Conservation (phyloP, 1,140 invertebrate species). For the Monomorium pharaonis region DNA sequence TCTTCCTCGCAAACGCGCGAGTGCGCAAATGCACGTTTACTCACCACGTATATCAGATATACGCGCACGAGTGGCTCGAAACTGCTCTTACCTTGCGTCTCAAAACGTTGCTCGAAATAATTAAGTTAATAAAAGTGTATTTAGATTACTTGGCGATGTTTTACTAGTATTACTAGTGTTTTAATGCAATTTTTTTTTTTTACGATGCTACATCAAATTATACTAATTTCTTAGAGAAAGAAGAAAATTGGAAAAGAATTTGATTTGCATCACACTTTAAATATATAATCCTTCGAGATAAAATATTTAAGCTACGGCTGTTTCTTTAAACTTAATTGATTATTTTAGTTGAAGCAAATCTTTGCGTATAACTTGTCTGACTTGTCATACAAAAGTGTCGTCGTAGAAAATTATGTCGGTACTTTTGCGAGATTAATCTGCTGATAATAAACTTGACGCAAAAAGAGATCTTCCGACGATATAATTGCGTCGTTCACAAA, state of each 20-base stretch:
- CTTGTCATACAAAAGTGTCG: constrained; percentile 12
- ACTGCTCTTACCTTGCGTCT: background rate
- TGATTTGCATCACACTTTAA: background rate
- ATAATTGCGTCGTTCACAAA: constrained; percentile 52
- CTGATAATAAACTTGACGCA: constrained; percentile 39
- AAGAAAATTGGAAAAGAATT: constrained; percentile 7
- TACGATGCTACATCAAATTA: background rate
- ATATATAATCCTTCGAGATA: background rate
- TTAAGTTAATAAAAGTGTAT: constrained; percentile 19
- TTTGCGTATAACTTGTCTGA: background rate
- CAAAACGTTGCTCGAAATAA: constrained; percentile 7
- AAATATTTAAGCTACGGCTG: background rate
- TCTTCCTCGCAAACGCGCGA: constrained; percentile 27
- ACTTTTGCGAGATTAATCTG: constrained; percentile 45
- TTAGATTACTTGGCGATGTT: background rate
- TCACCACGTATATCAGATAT: constrained; percentile 40
- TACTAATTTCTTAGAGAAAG: background rate
- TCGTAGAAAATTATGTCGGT: constrained; percentile 46
- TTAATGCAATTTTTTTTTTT: background rate
- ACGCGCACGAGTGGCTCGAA: background rate
- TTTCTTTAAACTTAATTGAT: background rate
- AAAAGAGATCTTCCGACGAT: constrained; percentile 25
- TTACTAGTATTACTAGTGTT: too few relatives aligned
- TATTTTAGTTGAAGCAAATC: constrained; percentile 8
- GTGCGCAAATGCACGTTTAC: constrained; percentile 37